Evolutionary conservation across 1,140 invertebrate species (phyloP), one percentile per base, ranked within the genome.

Genomic region (Leptinotarsa lineolata): DNA sequence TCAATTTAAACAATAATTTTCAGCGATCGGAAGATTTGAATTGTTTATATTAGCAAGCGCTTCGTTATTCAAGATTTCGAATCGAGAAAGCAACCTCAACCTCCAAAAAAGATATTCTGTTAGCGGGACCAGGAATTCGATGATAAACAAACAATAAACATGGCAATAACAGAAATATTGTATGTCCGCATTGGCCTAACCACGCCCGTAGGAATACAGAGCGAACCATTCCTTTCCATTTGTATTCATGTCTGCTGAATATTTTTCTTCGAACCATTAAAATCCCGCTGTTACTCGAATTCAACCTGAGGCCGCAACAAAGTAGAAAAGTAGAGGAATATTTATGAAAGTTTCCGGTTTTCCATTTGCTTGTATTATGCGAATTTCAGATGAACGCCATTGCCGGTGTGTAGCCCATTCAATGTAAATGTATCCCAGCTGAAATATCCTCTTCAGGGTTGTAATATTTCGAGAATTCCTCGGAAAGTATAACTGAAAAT

Each of bases 311-410:
- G 61, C 21, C 24, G 61, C 61, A 63, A 63, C 61, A 63, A 63
- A 63, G 61, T 63, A 20, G 60, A 24, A 11, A 63, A 63, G 60
- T 63, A 63, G 61, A 63, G 61, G 61, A 63, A 63, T 63, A 63
- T 63, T 63, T 63, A 63, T 63, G 61, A 21, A 63, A 63, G n/a
- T 63, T 63, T 21, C 61, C 20, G 61, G 61, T 63, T 63, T 63
- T 63, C 61, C 61, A 63, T 63, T 63, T 63, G 61, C 61, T 63
- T 24, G 61, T 63, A 63, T 63, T 63, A 63, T 63, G 61, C 15
- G 61, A 63, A 63, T 63, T 63, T 63, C 61, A 63, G 61, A 63
- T 30, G 61, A 63, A 21, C 61, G 61, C 61, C 20, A 63, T 63
- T 63, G 61, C 61, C 61, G 61, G 20, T 63, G 20, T 63, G 24